Evolutionary conservation across 2,888 invertebrate genomes (phyloP), one percentile per base, ranked within the genome.

Genomic region (Drosophila flavopinicola): DNA sequence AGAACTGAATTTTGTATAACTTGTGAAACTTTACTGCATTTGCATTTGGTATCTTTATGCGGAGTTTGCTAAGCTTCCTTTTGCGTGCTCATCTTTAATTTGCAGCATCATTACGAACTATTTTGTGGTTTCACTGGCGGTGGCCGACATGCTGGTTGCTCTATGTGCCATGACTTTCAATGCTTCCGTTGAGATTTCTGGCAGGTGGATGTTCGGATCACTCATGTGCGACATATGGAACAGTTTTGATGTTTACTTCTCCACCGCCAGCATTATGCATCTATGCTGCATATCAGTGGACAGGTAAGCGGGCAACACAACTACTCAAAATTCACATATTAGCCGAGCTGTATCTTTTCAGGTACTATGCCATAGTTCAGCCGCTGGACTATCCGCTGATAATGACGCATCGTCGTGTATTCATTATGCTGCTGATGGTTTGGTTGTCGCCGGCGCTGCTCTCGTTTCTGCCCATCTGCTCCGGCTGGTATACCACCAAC

Each of bases 141-240:
- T 97, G 85, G 98, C 98, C 32, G 98, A 98, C 88, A 95, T 98
- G 92, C 92, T 98, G 67, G 98, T 98, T 41, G 98, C 98, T 0
- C 91, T 97, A 57, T 96, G 97, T 88, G 97, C 97, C 76, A 97
- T 97, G 97, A 96, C 96, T 61, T 97, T 97, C 91, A 97, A 97
- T 91, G 96, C 97, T 27, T 96, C 95, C 85, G 95, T 96, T n/a
- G 96, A 96, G 90, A 91, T 96, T 47, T 95, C 95, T 32, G 96
- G 96, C 39, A 93, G 92, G 84, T 98, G 98, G 98, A 92, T 96
- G 78, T 98, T 98, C 89, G 96, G 97, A 5, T 94, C 95, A 85
- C 92, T 95, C 85, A 96, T 98, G 95, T 98, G 98, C 92, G 97
- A 98, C 92, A 94, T 98, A 49, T 98, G 96, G 94, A 98, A 97